Evolutionary conservation across 1,140 invertebrate genomes (phyloP).

Genomic region (Plodia interpunctella): DNA sequence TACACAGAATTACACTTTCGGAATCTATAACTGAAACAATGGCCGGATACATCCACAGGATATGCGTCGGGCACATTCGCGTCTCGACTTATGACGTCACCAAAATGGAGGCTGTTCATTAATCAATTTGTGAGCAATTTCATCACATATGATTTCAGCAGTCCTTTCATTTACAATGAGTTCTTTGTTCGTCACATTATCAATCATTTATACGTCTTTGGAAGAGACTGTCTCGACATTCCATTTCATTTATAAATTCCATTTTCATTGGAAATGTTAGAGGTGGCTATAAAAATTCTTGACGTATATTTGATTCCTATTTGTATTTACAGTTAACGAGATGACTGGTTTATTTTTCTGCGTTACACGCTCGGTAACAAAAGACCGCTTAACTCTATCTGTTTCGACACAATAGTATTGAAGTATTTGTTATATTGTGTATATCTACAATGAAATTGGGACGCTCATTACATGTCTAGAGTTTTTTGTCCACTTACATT

Average conservation of each 20-base stretch:
- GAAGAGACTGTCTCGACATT: neutral
- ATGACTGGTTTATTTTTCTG: neutral
- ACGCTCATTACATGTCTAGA: neutral
- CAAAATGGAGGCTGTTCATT: slow-evolving; percentile 29
- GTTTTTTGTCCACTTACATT: neutral
- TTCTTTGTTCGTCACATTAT: slow-evolving; percentile 1
- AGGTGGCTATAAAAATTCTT: neutral
- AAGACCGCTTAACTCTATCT: neutral
- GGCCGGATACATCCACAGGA: slow-evolving; percentile 57
- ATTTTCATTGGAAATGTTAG: neutral
- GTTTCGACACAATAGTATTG: neutral
- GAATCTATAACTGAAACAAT: slow-evolving; percentile 33
- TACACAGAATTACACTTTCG: slow-evolving; percentile 27
- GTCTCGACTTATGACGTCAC: slow-evolving; percentile 39
- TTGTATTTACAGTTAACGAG: neutral
- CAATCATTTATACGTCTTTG: neutral
- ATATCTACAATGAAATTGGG: neutral
- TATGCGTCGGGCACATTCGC: slow-evolving; percentile 44
- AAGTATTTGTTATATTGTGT: neutral
- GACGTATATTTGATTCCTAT: neutral
- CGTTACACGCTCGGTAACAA: neutral
- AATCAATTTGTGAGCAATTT: slow-evolving; percentile 23
- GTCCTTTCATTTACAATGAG: slow-evolving; percentile 1
- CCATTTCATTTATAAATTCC: neutral
- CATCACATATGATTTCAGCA: neutral